A percentile compares a stretch with the other conserved stretches of the same genome.
Evolutionary conservation across 2,113 vertebrate species (phyloP).

Genomic region (Dromas ardeola): DNA sequence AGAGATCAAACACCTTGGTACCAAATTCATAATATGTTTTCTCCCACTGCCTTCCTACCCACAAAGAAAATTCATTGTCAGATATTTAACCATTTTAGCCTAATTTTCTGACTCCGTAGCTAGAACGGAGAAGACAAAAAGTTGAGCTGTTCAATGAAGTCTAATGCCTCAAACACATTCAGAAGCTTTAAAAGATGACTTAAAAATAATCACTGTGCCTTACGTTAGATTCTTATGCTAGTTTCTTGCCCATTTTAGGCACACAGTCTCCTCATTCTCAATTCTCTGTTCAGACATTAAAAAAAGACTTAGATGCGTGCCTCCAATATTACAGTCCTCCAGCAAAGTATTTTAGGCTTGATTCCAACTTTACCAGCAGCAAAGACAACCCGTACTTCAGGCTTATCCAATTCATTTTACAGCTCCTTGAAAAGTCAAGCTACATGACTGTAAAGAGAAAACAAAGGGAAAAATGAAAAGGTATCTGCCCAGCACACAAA

Average conservation of each 20-base stretch:
- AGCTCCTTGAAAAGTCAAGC: not conserved
- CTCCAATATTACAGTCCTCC: not conserved
- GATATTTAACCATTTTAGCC: not conserved
- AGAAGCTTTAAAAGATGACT: not conserved
- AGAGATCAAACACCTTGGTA: not conserved
- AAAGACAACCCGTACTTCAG: not conserved
- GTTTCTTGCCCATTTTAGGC: not conserved
- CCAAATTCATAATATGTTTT: not conserved
- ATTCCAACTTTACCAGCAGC: not conserved
- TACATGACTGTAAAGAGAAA: not conserved
- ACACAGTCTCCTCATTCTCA: not conserved
- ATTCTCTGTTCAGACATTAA: not conserved
- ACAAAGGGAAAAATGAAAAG: not conserved
- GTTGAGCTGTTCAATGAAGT: not conserved
- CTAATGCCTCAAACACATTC: not conserved
- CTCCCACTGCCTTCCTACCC: not conserved
- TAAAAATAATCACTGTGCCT: not conserved
- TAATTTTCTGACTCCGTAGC: not conserved
- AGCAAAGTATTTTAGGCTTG: not conserved
- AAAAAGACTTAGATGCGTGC: not conserved
- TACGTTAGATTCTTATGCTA: accelerated
- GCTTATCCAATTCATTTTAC: not conserved
- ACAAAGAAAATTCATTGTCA: not conserved
- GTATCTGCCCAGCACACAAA: not conserved
- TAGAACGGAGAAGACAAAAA: not conserved